Evolutionary conservation across 1,140 invertebrate genomes (phyloP).

Genomic region (Plutomurus gul): DNA sequence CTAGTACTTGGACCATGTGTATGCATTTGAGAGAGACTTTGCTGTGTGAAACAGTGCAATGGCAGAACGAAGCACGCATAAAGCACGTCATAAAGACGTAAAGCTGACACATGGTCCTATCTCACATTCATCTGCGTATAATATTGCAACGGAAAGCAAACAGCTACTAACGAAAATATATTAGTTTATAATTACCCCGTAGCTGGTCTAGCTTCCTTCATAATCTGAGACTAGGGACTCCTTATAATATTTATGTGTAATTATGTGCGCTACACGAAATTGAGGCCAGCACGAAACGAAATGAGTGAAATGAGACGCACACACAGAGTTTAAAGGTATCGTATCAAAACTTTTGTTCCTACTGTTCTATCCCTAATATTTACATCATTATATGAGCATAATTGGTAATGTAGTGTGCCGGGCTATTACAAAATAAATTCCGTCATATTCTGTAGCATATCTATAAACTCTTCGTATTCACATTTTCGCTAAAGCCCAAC

Average conservation of each 20-base stretch:
- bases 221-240: neutral
- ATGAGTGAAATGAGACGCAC: neutral
- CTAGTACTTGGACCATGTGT: no score
- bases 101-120: constrained; percentile 21
- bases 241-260: constrained; percentile 16
- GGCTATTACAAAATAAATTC: neutral
- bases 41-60: no score
- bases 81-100: constrained; percentile 24
- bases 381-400: no score
- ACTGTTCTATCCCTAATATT: no score
- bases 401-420: neutral
- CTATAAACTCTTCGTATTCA: no score
- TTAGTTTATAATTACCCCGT: constrained; percentile 45
- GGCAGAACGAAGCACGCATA: neutral
- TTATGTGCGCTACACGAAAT: constrained; percentile 12
- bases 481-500: no score
- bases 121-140: constrained; percentile 19
- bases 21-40: no score
- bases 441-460: no score
- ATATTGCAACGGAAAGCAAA: constrained; percentile 29
- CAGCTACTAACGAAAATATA: constrained; percentile 40
- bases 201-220: neutral
- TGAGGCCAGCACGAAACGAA: constrained; percentile 16
- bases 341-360: no score
- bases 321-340: neutral